Conservation (phyloP, 2,113 vertebrate species). For the Peromyscus californicus region DNA sequence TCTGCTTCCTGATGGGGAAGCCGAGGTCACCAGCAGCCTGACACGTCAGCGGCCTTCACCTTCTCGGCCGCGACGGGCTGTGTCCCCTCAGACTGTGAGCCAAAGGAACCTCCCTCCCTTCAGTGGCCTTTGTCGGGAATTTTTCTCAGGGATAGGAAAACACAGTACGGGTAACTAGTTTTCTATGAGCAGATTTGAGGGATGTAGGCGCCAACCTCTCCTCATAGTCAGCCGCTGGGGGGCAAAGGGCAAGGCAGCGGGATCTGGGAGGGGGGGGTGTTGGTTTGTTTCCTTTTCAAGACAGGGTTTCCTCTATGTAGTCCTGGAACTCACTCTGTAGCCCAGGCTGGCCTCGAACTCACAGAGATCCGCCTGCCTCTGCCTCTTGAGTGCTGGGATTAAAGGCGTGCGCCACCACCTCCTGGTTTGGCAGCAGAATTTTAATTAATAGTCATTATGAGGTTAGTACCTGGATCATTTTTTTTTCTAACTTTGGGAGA, state of each 20-base stretch:
- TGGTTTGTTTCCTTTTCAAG: too few species aligned
- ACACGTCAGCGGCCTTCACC: too few species aligned
- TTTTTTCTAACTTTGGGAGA: neutral
- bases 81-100: neutral
- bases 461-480: neutral
- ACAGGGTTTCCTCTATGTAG: too few species aligned
- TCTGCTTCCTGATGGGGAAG: neutral
- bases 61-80: neutral
- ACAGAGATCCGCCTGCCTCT: too few species aligned
- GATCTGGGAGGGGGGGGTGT: too few species aligned
- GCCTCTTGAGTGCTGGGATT: too few species aligned
- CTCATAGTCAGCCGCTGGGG: neutral
- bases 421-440: too few species aligned
- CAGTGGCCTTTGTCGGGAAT: neutral
- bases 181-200: neutral
- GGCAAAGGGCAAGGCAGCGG: neutral
- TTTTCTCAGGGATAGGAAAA: neutral
- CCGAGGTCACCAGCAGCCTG: neutral
- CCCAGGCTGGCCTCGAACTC: too few species aligned
- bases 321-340: too few species aligned
- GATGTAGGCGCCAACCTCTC: neutral
- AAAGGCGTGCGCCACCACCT: too few species aligned
- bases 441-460: neutral
- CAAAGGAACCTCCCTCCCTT: too few species aligned
- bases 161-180: neutral